These are phyloP conservation scores for Platorchestia sp. DNA, from an alignment of 1,140 invertebrate species.

Conservation along the genomic window DNA sequence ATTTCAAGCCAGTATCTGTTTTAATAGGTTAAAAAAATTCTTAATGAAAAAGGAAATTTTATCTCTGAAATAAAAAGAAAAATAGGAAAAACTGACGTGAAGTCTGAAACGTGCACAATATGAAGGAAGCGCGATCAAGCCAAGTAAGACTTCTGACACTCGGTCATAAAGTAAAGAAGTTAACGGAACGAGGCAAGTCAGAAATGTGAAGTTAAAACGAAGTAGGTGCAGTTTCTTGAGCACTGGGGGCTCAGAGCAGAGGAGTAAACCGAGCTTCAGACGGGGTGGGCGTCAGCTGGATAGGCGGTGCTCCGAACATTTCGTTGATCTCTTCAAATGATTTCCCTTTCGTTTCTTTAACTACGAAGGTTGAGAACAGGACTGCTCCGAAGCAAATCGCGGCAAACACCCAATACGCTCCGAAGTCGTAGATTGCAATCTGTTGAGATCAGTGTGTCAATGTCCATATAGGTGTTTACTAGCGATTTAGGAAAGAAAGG, in stretches of 20 bases:
- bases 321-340: slow-evolving; percentile 70
- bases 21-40: neutral
- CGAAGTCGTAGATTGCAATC: slow-evolving; percentile 51
- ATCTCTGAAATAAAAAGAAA: neutral
- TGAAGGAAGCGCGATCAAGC: neutral
- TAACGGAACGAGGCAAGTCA: neutral
- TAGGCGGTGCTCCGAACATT: slow-evolving; percentile 71
- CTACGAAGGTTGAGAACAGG: slow-evolving; percentile 32
- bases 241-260: neutral
- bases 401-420: slow-evolving; percentile 72
- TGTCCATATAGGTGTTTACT: neutral
- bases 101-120: neutral
- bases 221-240: neutral
- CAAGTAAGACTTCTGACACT: neutral
- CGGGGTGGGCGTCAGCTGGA: neutral
- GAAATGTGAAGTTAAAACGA: neutral
- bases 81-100: neutral
- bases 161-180: neutral
- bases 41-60: neutral
- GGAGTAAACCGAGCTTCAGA: neutral
- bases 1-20: neutral
- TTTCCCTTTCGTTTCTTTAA: slow-evolving; percentile 73
- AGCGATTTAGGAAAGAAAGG: too few species aligned
- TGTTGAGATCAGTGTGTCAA: neutral
- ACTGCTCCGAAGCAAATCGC: slow-evolving; percentile 64